Evolutionary conservation across 2,888 invertebrate species (phyloP).

Genomic region (Lycaena phlaeas): DNA sequence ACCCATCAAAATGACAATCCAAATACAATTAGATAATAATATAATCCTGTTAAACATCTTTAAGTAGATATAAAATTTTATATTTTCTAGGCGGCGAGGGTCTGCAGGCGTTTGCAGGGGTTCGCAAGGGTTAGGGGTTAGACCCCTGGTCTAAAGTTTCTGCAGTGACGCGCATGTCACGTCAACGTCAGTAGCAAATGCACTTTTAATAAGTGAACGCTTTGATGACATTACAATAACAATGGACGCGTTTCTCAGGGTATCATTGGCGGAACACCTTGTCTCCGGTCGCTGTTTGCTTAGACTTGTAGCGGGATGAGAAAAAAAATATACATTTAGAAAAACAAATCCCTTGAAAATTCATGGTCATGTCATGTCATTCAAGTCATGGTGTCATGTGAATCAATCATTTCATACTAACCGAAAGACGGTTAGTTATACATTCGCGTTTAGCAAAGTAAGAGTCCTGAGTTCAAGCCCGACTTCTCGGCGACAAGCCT

Average conservation of each 20-base stretch:
- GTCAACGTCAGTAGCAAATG: slow-evolving; percentile 1
- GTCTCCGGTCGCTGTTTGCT: neutral
- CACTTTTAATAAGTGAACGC: slow-evolving; percentile 5
- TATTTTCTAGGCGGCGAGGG: neutral
- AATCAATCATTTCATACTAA: too few species aligned
- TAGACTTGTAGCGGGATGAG: neutral
- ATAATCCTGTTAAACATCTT: slow-evolving; percentile 8
- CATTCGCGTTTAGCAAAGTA: too few species aligned
- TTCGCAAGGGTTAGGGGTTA: neutral
- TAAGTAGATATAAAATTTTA: neutral
- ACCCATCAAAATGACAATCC: neutral
- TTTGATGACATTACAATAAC: slow-evolving; percentile 3
- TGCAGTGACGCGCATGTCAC: slow-evolving; percentile 9
- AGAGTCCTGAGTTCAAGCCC: too few species aligned
- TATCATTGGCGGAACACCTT: neutral
- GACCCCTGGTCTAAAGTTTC: slow-evolving; percentile 3
- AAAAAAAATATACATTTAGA: slow-evolving; percentile 1
- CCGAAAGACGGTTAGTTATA: too few species aligned
- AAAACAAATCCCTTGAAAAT: too few species aligned
- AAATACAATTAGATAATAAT: slow-evolving; percentile 3
- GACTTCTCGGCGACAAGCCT: too few species aligned
- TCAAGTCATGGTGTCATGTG: too few species aligned
- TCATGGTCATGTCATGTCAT: too few species aligned
- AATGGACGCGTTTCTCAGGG: neutral
- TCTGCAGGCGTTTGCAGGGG: neutral